Evolutionary conservation across 2,888 invertebrate genomes (phyloP).

Genomic region (Acleris cristana): DNA sequence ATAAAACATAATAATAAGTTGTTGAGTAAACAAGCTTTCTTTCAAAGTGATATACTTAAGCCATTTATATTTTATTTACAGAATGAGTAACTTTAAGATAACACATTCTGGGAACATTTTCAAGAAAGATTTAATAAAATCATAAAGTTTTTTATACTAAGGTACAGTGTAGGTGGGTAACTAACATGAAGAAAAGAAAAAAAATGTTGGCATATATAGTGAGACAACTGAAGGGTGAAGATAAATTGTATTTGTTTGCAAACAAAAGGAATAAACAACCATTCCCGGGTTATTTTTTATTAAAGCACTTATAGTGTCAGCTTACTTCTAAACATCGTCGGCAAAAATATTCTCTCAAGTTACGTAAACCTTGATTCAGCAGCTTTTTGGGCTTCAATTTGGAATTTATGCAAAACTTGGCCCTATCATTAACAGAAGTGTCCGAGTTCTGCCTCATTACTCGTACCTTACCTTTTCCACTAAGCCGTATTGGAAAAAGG

Average conservation of each 20-base stretch:
- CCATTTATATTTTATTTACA: too few relatives aligned
- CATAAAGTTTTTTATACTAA: too few relatives aligned
- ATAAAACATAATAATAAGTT: too few relatives aligned
- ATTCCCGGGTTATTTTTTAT: not conserved
- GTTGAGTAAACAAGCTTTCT: too few relatives aligned
- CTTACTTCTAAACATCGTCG: constrained; percentile 7
- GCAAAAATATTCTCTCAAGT: constrained; percentile 12
- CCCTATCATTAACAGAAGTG: constrained; percentile 50
- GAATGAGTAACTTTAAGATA: too few relatives aligned
- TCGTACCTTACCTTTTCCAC: constrained; percentile 55
- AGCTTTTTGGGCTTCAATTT: constrained; percentile 30
- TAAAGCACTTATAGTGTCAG: not conserved
- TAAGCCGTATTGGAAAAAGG: constrained; percentile 58
- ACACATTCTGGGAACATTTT: too few relatives aligned
- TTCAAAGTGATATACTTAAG: too few relatives aligned
- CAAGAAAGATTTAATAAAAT: too few relatives aligned
- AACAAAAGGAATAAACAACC: not conserved
- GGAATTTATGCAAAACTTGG: constrained; percentile 34
- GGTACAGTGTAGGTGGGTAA: too few relatives aligned
- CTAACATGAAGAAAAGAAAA: too few relatives aligned
- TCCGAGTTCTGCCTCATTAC: constrained; percentile 64
- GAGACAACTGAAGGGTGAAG: too few relatives aligned
- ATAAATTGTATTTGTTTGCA: constrained; percentile 10
- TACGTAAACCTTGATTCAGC: constrained; percentile 30
- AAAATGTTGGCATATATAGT: too few relatives aligned